Base-by-base conservation (phyloP, 2,113 vertebrate species). In the Pao palembangensis region DNA sequence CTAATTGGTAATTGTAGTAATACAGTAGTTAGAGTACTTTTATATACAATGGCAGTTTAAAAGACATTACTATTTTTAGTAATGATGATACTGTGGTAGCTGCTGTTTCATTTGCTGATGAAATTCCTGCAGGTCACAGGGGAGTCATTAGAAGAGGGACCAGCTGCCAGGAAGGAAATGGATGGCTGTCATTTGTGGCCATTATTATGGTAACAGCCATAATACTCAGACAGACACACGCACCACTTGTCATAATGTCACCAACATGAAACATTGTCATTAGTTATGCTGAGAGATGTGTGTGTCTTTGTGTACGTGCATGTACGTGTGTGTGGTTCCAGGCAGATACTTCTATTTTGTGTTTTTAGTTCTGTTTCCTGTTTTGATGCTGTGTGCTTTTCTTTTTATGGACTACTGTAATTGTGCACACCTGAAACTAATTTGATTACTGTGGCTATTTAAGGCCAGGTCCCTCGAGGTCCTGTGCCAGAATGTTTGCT, bases 171-270 rank as follows among this genome's bases (percentile, higher is more conserved):
- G 44, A 89, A 91, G 91, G 93, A 95, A 96, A 98, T 95, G 92
- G 94, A 98, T 98, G 94, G 93, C 93, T 95, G 93, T 98, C 95
- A 97, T 97, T 97, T 97, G 94, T 94, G 95, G 93, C 94, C 93
- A 96, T 96, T 96, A 96, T 94, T 95, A 94, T 93, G 92, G 92
- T 76, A 75, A 75, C 61, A 78, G 60, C 68, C 69, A 68, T 93
- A 94, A 94, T 95, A 93, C 93, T 92, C 91, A 92, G 93, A 95
- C 93, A 94, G 93, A 96, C 94, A 94, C 94, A 93, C 94, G 93
- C 83, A 90, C 93, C 87, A 92, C 92, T 94, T 83, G 91, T 38
- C 34, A 38, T 12, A 1, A 93, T 95, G 94, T 97, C 95, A 95
- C 82, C 89, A 89, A 91, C 69, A 74, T 90, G 92, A 94, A 94